Evolutionary conservation across 1,140 invertebrate species (phyloP).

Genomic region (Fopius arisanus): DNA sequence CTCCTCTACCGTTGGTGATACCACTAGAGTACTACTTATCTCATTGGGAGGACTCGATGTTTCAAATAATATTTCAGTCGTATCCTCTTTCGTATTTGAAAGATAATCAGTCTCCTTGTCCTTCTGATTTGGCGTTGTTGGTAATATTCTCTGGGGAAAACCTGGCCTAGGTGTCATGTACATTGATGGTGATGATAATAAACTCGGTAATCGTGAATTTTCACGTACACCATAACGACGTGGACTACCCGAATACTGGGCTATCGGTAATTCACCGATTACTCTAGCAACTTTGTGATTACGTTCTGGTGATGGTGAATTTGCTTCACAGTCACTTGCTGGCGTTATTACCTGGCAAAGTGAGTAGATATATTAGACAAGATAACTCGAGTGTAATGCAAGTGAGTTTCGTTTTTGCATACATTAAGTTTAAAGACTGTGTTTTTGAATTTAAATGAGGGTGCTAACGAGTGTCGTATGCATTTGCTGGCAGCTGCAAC

Average conservation of each 20-base stretch:
- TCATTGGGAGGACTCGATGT: neutral
- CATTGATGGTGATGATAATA: constrained; percentile 71
- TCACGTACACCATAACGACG: constrained; percentile 79
- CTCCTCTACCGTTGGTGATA: constrained; percentile 29
- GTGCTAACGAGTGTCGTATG: constrained; percentile 12
- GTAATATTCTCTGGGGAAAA: constrained; percentile 73
- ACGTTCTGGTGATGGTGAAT: constrained; percentile 63
- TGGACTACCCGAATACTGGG: constrained; percentile 91
- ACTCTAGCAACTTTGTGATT: constrained; percentile 75
- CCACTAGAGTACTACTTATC: constrained; percentile 19
- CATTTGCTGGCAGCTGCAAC: constrained; percentile 3
- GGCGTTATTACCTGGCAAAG: constrained; percentile 60
- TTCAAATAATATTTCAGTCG: constrained; percentile 22
- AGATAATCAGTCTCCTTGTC: constrained; percentile 52
- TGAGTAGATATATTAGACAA: neutral
- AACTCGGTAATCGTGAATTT: constrained; percentile 68
- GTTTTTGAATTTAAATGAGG: constrained; percentile 15
- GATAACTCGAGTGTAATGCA: neutral
- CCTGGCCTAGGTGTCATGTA: constrained; percentile 74
- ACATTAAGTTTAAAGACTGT: constrained; percentile 1
- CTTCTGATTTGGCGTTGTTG: constrained; percentile 62
- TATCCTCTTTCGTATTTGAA: constrained; percentile 21
- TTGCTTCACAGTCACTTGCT: constrained; percentile 63
- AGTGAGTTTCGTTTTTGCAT: constrained; percentile 1
- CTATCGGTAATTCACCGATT: constrained; percentile 87